Evolutionary conservation across 2,797 vertebrate species (phyloP).

Genomic region (Poecilia velifera): DNA sequence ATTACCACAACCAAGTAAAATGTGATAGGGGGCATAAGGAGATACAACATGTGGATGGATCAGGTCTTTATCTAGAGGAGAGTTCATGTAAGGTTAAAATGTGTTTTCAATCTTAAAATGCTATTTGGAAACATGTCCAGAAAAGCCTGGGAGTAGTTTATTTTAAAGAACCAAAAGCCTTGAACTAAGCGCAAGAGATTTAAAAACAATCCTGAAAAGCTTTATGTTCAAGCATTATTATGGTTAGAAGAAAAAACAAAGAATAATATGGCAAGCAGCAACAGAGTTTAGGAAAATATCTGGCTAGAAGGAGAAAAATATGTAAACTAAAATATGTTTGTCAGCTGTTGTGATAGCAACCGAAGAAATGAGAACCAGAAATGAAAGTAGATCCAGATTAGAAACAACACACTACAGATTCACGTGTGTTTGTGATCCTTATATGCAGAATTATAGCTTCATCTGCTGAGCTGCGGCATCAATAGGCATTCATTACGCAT

Average conservation of each 20-base stretch:
- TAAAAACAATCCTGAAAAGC: conserved; percentile 1
- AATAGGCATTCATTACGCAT: conserved; percentile 79
- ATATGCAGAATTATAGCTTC: conserved; percentile 76
- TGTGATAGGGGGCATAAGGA: neutral
- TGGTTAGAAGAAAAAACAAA: conserved; percentile 8
- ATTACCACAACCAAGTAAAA: neutral
- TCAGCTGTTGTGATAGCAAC: neutral
- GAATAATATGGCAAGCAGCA: conserved; percentile 19
- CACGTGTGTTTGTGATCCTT: conserved; percentile 68
- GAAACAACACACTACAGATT: conserved; percentile 61
- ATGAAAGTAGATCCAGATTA: conserved; percentile 65
- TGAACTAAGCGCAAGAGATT: neutral
- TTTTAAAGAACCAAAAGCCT: conserved; percentile 28
- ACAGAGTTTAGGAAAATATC: neutral
- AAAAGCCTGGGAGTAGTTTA: neutral
- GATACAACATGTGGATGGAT: neutral
- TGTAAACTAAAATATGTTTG: neutral
- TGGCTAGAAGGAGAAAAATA: neutral
- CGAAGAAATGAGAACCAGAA: conserved; percentile 39
- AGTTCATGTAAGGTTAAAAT: neutral
- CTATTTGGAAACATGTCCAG: neutral
- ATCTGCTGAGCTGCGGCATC: conserved; percentile 70
- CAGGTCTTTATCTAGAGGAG: neutral
- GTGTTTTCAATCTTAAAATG: neutral
- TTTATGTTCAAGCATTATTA: neutral